Conservation (phyloP, 2,797 vertebrate genomes). For the Echeneis naucrates region DNA sequence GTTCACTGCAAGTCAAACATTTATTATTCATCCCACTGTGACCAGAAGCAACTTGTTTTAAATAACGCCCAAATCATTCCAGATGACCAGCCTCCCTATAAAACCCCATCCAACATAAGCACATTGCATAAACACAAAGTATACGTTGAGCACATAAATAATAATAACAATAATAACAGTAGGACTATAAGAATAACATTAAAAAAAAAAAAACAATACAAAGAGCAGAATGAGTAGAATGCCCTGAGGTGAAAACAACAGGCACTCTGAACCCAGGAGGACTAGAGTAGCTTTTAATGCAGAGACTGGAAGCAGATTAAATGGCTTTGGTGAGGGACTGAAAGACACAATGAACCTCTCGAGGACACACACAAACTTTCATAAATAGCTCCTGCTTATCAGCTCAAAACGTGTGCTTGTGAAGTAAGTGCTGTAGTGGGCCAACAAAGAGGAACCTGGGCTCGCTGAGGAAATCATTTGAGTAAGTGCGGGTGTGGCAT, state of each 20-base stretch:
- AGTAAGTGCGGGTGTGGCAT: constrained; percentile 62
- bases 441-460: constrained; percentile 65
- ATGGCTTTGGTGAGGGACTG: constrained; percentile 51
- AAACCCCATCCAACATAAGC: constrained; percentile 44
- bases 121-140: constrained; percentile 61
- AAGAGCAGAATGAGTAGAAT: constrained; percentile 60
- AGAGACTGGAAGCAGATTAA: constrained; percentile 27
- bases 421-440: constrained; percentile 70
- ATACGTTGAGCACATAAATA: constrained; percentile 77
- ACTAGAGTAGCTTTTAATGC: constrained; percentile 30
- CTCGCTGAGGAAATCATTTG: constrained; percentile 54
- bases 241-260: constrained; percentile 77
- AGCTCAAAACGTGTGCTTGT: constrained; percentile 11
- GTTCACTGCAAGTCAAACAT: not conserved
- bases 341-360: constrained; percentile 6
- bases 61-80: constrained; percentile 38
- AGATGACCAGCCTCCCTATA: constrained; percentile 17
- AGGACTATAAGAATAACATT: constrained; percentile 57
- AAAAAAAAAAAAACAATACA: constrained; percentile 55
- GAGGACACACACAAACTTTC: constrained; percentile 22
- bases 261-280: constrained; percentile 42
- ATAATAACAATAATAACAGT: constrained; percentile 41
- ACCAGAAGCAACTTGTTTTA: constrained; percentile 27
- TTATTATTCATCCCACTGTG: constrained; percentile 3
- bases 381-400: constrained; percentile 31